These are phyloP conservation scores for Thera obeliscata DNA, from an alignment of 2,888 invertebrate genomes.

Conservation along the genomic window DNA sequence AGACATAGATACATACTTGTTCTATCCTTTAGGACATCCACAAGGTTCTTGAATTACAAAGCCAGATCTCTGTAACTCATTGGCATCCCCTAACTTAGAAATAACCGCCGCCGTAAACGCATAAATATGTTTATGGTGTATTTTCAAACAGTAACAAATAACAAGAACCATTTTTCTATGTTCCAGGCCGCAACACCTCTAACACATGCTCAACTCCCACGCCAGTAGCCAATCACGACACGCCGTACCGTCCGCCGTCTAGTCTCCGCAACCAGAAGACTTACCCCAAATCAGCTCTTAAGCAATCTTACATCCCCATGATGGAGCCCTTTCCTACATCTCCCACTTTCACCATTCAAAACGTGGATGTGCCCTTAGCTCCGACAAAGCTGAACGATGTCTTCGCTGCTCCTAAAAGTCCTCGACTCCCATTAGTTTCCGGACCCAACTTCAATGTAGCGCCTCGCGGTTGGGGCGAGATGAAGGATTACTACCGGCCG, in stretches of 20 bases:
- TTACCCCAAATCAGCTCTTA: constrained; percentile 76
- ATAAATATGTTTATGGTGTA: too few species aligned
- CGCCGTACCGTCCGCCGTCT: constrained; percentile 80
- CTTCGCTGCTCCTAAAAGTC: constrained; percentile 75
- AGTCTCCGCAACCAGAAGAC: constrained; percentile 77
- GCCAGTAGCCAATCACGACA: constrained; percentile 78
- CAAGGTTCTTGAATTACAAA: too few species aligned
- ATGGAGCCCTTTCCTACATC: constrained; percentile 80
- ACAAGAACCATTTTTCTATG: neutral
- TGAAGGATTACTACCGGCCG: constrained; percentile 88
- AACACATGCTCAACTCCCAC: constrained; percentile 74
- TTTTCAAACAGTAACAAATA: too few species aligned
- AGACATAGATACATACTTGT: too few species aligned
- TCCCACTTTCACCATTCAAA: constrained; percentile 64
- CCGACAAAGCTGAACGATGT: constrained; percentile 80
- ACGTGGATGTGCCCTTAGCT: constrained; percentile 71
- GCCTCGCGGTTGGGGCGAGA: constrained; percentile 92
- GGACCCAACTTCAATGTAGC: constrained; percentile 92
- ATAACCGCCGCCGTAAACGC: too few species aligned
- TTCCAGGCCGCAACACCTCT: constrained; percentile 80
- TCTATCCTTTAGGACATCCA: too few species aligned
- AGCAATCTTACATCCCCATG: constrained; percentile 71
- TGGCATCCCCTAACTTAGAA: too few species aligned
- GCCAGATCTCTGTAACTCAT: too few species aligned
- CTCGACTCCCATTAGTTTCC: constrained; percentile 68